These are phyloP conservation scores for Triplophysa rosa DNA, from an alignment of 2,113 vertebrate species.

Conservation along the genomic window DNA sequence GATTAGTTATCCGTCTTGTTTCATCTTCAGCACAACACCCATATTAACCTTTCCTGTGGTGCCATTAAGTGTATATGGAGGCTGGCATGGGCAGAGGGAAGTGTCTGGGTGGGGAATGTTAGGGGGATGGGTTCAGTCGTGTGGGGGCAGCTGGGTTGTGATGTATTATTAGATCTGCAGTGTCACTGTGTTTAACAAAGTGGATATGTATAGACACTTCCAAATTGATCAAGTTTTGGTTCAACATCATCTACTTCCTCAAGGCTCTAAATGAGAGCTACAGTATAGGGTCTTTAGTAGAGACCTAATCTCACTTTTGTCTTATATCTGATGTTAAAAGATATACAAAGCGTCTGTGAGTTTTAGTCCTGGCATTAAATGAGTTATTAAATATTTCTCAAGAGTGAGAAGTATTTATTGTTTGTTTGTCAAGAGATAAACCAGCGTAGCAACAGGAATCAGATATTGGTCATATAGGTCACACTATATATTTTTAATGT, in stretches of 20 bases:
- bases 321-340: not conserved
- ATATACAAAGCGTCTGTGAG: constrained; percentile 6
- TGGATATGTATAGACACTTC: not conserved
- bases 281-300: not conserved
- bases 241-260: not conserved
- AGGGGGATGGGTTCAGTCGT: not conserved
- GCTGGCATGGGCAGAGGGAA: not conserved
- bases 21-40: not conserved
- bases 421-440: not conserved
- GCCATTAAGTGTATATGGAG: not conserved
- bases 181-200: constrained; percentile 19
- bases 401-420: not conserved
- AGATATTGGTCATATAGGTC: not conserved
- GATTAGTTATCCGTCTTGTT: constrained; percentile 6
- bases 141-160: not conserved
- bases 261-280: not conserved
- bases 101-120: constrained; percentile 5
- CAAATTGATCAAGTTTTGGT: not conserved
- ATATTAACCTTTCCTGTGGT: constrained; percentile 7
- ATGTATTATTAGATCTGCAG: constrained; percentile 42
- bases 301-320: not conserved
- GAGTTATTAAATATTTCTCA: not conserved
- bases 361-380: not conserved
- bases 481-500: not conserved
- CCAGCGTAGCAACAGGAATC: not conserved